Conservation (phyloP, 2,113 vertebrate genomes). For the cattle (Bos taurus) region ARS-UCD2.0 NC_037340.1:72507001-72507500, state of each 20-base stretch:
- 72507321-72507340: neutral
- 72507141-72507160: neutral
- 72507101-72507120: fast-evolving
- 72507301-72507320: neutral
- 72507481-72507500: neutral
- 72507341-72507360: neutral
- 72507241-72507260: neutral
- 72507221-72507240: neutral
- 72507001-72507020: no score
- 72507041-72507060: neutral
- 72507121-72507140: neutral
- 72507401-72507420: neutral
- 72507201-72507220: neutral
- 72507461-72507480: neutral
- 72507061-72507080: neutral
- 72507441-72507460: neutral
- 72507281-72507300: neutral
- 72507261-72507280: neutral
- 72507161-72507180: neutral
- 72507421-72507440: neutral
- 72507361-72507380: neutral
- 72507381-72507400: neutral
- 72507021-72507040: neutral
- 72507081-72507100: neutral
- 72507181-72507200: neutral